These are phyloP conservation scores for Erpobdella octoculata DNA, from an alignment of 2,888 invertebrate species.

Conservation along the genomic window DNA sequence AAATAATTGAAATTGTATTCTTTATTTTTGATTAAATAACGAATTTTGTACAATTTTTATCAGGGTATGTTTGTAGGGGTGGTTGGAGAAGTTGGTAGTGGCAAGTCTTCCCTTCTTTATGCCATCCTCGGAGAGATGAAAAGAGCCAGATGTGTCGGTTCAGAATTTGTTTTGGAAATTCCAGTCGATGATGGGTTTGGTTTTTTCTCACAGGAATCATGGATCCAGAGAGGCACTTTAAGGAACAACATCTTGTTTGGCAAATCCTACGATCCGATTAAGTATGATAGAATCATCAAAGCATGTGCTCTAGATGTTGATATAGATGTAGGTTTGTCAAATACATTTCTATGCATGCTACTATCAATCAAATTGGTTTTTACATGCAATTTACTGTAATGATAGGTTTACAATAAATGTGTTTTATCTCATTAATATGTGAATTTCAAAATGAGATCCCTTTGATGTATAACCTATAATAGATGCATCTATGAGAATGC, in stretches of 20 bases:
- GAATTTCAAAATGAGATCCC: no score
- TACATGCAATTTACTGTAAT: no score
- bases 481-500: no score
- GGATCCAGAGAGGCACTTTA: constrained; percentile 83
- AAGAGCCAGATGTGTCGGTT: constrained; percentile 55
- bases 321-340: constrained; percentile 53
- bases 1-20: neutral
- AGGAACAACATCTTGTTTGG: constrained; percentile 90
- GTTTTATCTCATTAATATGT: no score
- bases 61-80: constrained; percentile 62
- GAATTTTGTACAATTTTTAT: neutral
- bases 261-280: constrained; percentile 62
- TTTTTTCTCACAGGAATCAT: constrained; percentile 73
- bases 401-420: no score
- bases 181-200: constrained; percentile 45
- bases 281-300: constrained; percentile 60
- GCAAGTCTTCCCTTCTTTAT: constrained; percentile 77
- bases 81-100: constrained; percentile 79
- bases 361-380: no score
- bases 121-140: constrained; percentile 76
- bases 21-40: neutral
- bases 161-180: constrained; percentile 54
- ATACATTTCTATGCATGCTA: no score
- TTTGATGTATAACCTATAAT: no score
- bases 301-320: constrained; percentile 75